Base-by-base conservation (phyloP, 2,113 vertebrate species). In the Camelus dromedarius region DNA sequence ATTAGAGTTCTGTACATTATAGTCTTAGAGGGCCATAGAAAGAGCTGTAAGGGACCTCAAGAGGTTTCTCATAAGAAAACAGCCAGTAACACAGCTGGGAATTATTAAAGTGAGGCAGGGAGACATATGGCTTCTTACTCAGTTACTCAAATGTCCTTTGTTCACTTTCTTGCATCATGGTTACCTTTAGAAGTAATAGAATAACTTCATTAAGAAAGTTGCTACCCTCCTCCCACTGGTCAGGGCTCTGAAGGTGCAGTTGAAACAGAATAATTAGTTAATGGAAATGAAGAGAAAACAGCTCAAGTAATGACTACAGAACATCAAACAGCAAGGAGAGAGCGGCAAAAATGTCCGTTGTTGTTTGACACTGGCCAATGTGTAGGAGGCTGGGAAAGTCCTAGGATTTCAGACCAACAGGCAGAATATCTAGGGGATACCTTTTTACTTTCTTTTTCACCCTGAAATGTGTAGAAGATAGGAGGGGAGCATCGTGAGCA, bases 211-310 rank as follows among this genome's bases (percentile, higher is more conserved):
- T 85, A 96, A 87, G 82, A 96, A 92, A 93, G 42, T n/a, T 6
- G 0, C 79, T 50, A 32, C 35, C 42, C 73, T 93, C 54, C 56
- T 85, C 73, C 72, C 52, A 56, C 81, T 50, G 81, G 70, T 81
- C 50, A 60, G 85, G 18, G 30, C 64, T 86, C n/a, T 22, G 67
- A 91, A 70, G 35, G 48, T 13, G 3, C 9, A 50, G 30, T 86
- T 6, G 19, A 87, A 96, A 93, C 54, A 93, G 58, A 72, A 26
- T 91, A 80, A 93, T 96, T 95, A 96, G 95, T 87, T 66, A 89
- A 84, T 79, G 54, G 64, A 46, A 93, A 72, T n/a, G 72, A 50
- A 91, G n/a, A 96, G 73, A 77, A 87, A 92, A 79, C 54, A 77
- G 10, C 64, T 75, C 69, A 30, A 69, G 54, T 30, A 26, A 80